Percentiles rank a stretch among this genome's conserved stretches.
phyloP scores from a whole-genome alignment of 2,797 vertebrate genomes.

The Crotalus adamanteus region DNA sequence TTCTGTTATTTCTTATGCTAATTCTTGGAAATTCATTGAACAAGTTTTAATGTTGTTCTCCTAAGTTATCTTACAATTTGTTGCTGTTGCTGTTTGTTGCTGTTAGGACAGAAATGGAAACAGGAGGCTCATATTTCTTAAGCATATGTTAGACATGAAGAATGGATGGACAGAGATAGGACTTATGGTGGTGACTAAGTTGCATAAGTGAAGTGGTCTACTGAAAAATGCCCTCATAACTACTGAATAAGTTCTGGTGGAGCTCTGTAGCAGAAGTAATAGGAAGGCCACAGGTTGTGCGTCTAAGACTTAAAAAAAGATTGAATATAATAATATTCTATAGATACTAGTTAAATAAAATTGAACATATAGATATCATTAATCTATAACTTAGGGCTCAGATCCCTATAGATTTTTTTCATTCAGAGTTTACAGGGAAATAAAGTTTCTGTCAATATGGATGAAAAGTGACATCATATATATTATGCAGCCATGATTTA shows the following conservation, averaged over 20 bases:
- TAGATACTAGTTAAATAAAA: background rate
- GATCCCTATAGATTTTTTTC: background rate
- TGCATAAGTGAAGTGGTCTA: background rate
- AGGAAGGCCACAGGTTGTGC: background rate
- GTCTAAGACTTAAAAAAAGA: background rate
- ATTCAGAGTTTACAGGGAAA: background rate
- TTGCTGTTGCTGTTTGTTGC: background rate
- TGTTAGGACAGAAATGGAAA: background rate
- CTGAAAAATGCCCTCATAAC: background rate
- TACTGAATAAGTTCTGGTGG: background rate
- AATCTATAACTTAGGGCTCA: background rate
- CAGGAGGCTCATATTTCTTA: background rate
- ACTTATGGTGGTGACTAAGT: background rate
- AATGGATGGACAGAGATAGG: background rate
- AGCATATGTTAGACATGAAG: background rate
- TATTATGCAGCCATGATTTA: background rate
- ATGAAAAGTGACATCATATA: background rate
- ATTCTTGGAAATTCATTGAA: background rate
- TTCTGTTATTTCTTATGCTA: background rate
- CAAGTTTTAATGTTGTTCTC: background rate
- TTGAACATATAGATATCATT: background rate
- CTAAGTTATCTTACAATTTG: background rate
- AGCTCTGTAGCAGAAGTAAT: background rate
- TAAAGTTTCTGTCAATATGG: background rate
- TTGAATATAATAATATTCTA: background rate